A percentile compares a stretch with the other conserved stretches of the same genome.
Evolutionary conservation across 2,797 vertebrate species (phyloP).

Genomic region (Erethizon dorsatum): DNA sequence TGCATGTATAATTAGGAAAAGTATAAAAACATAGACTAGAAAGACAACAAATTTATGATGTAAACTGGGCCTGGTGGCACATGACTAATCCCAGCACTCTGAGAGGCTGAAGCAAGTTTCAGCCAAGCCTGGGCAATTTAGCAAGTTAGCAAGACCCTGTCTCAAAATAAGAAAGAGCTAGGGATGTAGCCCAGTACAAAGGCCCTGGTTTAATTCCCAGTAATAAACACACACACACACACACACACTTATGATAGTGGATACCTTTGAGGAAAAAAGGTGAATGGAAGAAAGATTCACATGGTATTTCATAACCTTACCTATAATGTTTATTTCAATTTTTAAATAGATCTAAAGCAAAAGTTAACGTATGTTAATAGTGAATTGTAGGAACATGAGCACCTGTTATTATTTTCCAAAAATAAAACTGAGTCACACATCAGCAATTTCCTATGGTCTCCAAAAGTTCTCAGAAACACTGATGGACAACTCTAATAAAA

Average conservation of each 20-base stretch:
- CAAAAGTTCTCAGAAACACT: conserved; percentile 70
- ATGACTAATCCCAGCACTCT: not conserved
- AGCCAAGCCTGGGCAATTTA: not conserved
- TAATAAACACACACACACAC: not conserved
- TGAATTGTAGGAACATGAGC: not conserved
- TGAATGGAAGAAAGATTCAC: conserved; percentile 16
- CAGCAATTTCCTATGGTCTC: conserved; percentile 63
- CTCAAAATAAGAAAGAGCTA: not conserved
- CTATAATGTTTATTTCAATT: conserved; percentile 67
- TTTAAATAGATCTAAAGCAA: conserved; percentile 59
- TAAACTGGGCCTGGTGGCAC: not conserved
- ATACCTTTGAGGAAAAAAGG: conserved; percentile 46
- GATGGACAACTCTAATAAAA: conserved; percentile 52
- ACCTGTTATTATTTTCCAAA: conserved; percentile 69
- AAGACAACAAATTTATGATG: conserved; percentile 51
- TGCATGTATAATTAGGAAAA: conserved; percentile 43
- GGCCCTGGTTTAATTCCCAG: not conserved
- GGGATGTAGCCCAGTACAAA: not conserved
- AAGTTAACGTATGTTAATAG: conserved; percentile 12
- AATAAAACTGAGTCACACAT: conserved; percentile 66
- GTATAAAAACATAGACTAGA: conserved; percentile 34
- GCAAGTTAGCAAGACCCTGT: not conserved
- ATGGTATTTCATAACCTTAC: conserved; percentile 27
- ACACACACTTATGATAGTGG: not conserved
- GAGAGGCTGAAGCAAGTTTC: not conserved